Conservation (phyloP, 2,888 invertebrate genomes). For the Leucania comma region DNA sequence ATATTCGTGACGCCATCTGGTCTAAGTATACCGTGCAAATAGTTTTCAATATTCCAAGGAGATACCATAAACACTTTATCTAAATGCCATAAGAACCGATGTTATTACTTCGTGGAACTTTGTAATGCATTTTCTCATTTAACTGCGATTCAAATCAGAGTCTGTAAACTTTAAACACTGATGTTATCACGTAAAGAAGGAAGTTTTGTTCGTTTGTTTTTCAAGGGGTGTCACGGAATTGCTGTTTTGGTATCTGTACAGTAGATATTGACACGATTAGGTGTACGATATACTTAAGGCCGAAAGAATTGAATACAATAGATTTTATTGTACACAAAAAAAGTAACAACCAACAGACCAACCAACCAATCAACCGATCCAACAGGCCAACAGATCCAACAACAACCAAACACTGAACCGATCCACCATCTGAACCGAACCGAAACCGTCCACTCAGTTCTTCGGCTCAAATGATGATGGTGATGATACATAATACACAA, state of each 20-base stretch:
- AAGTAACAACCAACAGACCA: too few species aligned
- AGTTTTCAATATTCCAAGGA: not conserved
- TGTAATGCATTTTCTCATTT: slow-evolving; percentile 26
- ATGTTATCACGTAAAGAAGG: slow-evolving; percentile 42
- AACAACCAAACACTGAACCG: too few species aligned
- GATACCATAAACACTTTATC: not conserved
- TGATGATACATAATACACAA: too few species aligned
- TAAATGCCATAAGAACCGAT: not conserved
- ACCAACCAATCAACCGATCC: too few species aligned
- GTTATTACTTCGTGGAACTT: slow-evolving; percentile 20
- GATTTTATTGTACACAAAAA: too few species aligned
- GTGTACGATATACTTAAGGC: too few species aligned
- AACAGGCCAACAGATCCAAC: too few species aligned
- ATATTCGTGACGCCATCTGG: not conserved
- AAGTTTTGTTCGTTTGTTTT: slow-evolving; percentile 35
- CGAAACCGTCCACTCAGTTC: too few species aligned
- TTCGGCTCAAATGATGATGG: too few species aligned
- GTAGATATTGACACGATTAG: not conserved
- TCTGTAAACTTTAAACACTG: slow-evolving; percentile 46
- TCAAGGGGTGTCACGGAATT: slow-evolving; percentile 33
- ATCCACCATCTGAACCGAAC: too few species aligned
- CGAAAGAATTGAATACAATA: too few species aligned
- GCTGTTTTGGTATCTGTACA: not conserved
- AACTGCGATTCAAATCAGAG: slow-evolving; percentile 28
- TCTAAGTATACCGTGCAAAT: not conserved